Conservation (phyloP, 1,140 invertebrate genomes). For the Drosophila hydei region DNA sequence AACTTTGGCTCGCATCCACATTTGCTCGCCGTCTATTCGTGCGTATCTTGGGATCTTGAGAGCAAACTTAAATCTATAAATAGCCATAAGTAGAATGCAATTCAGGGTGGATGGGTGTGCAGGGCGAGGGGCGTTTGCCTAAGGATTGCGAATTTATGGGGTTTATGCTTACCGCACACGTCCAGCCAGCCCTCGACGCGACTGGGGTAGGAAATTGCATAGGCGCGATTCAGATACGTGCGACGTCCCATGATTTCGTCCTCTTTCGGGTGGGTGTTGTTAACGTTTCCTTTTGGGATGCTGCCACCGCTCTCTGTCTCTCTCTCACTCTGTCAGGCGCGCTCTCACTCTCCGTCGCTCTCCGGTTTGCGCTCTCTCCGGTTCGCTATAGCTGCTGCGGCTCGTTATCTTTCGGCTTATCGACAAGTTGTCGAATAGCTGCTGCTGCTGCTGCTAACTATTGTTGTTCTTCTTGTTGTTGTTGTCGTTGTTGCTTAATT, state of each 20-base stretch:
- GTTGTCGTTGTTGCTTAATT: constrained; percentile 59
- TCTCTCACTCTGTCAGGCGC: constrained; percentile 6
- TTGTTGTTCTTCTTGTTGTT: constrained; percentile 52
- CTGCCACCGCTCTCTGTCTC: constrained; percentile 34
- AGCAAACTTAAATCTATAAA: not conserved
- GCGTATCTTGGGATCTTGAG: not conserved
- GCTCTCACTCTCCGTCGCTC: constrained; percentile 3
- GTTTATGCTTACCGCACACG: constrained; percentile 86
- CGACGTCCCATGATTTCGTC: constrained; percentile 71
- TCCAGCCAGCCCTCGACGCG: constrained; percentile 89
- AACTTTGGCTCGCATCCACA: not conserved
- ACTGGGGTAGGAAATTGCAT: constrained; percentile 86
- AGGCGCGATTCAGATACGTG: constrained; percentile 75
- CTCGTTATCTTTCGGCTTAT: constrained; percentile 68
- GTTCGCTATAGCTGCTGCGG: not conserved
- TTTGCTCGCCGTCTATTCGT: not conserved
- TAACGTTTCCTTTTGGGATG: constrained; percentile 32
- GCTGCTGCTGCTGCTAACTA: constrained; percentile 42
- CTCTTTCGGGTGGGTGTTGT: constrained; percentile 29
- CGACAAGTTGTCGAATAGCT: constrained; percentile 62
- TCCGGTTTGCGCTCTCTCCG: constrained; percentile 4
- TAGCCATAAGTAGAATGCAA: not conserved
- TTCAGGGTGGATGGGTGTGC: not conserved
- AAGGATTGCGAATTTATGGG: not conserved
- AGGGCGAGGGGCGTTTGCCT: not conserved